Conservation (phyloP, 92 coral and sea anemone species). For the Parazoanthus darwini region DNA sequence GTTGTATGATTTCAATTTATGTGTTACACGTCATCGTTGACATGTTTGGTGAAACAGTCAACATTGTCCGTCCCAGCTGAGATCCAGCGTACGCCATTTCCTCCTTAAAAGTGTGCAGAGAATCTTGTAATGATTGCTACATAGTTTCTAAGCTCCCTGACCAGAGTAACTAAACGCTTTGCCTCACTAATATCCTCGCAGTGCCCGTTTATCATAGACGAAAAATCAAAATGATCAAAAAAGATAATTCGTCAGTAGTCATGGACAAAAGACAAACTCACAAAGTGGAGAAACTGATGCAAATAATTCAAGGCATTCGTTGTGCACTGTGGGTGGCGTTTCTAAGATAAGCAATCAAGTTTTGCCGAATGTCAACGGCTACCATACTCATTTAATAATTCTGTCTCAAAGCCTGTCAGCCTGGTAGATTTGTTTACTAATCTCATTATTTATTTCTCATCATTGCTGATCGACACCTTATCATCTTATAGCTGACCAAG, state of each 20-base stretch:
- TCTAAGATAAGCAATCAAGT: too few relatives aligned
- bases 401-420: too few relatives aligned
- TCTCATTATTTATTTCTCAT: neutral
- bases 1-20: neutral
- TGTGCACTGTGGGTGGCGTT: too few relatives aligned
- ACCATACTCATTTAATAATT: too few relatives aligned
- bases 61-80: too few relatives aligned
- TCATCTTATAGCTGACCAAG: neutral
- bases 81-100: neutral
- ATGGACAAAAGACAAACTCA: neutral
- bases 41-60: neutral
- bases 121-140: neutral
- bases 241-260: neutral
- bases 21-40: neutral
- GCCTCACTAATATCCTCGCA: neutral
- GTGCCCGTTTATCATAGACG: neutral
- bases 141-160: neutral
- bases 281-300: neutral
- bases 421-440: too few relatives aligned
- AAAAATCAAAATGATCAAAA: too few relatives aligned
- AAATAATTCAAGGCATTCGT: neutral
- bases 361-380: too few relatives aligned
- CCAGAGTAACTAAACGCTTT: neutral
- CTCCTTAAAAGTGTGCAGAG: too few relatives aligned
- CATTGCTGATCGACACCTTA: neutral